Percentiles rank a stretch among this genome's conserved stretches.
phyloP scores from a whole-genome alignment of 1,140 invertebrate species.

The Ptiloglossa arizonensis region DNA sequence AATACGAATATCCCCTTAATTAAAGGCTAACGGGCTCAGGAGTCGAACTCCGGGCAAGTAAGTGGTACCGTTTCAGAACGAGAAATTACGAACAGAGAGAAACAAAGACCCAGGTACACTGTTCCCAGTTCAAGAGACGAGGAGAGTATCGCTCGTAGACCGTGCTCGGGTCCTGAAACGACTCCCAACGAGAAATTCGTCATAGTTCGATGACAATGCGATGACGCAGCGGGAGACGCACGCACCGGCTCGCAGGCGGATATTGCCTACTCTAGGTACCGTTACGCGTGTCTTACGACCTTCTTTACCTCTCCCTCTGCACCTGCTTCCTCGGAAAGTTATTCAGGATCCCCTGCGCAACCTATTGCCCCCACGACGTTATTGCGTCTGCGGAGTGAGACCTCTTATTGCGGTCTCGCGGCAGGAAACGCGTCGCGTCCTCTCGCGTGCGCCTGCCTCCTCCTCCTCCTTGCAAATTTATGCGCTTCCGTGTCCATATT shows the following conservation, averaged over 20 bases:
- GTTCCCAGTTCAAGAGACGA: too few species aligned
- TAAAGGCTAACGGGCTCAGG: constrained; percentile 55
- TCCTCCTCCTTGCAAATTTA: constrained; percentile 6
- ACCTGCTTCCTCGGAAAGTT: constrained; percentile 45
- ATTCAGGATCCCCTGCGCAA: constrained; percentile 50
- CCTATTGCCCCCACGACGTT: constrained; percentile 39
- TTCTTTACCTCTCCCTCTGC: constrained; percentile 36
- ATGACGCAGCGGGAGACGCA: constrained; percentile 68
- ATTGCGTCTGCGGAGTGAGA: constrained; percentile 33
- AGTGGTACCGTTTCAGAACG: constrained; percentile 28
- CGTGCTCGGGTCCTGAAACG: constrained; percentile 6
- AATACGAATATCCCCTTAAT: too few species aligned
- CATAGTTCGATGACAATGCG: constrained; percentile 71
- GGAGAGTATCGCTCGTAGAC: too few species aligned
- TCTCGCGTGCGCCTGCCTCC: constrained; percentile 3
- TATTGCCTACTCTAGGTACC: constrained; percentile 79
- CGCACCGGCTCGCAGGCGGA: constrained; percentile 78
- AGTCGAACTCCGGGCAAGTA: constrained; percentile 8
- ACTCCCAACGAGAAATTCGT: constrained; percentile 44
- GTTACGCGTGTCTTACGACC: constrained; percentile 65
- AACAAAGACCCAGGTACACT: not conserved
- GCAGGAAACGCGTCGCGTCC: constrained; percentile 26
- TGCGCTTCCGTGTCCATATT: constrained; percentile 26
- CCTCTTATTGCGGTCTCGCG: constrained; percentile 47
- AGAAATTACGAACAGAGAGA: constrained; percentile 4